A percentile compares a stretch with the other conserved stretches of the same genome.
phyloP scores from a whole-genome alignment of 2,888 invertebrate genomes.

The Pristionchus arcanus region DNA sequence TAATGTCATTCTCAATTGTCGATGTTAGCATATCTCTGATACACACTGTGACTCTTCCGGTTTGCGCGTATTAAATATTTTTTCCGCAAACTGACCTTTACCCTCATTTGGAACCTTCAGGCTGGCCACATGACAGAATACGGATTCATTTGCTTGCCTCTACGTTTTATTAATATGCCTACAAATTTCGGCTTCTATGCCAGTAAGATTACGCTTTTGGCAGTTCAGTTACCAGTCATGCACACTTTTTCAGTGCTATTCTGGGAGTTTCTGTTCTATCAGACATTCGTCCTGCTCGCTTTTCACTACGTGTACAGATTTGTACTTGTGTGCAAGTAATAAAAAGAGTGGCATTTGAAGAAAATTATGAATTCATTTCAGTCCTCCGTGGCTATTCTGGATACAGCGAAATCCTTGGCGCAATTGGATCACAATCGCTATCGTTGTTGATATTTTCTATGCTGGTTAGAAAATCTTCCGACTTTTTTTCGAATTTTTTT shows the following conservation, averaged over 20 bases:
- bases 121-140: neutral
- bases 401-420: neutral
- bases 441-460: neutral
- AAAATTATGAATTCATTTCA: neutral
- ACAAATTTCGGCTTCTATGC: neutral
- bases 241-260: neutral
- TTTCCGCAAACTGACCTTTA: too few relatives aligned
- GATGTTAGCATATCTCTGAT: neutral
- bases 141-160: neutral
- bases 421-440: neutral
- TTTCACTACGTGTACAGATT: neutral
- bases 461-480: neutral
- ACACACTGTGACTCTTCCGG: neutral
- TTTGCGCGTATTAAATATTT: too few relatives aligned
- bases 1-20: neutral
- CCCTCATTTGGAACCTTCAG: too few relatives aligned
- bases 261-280: neutral
- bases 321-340: neutral
- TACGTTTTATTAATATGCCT: neutral
- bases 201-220: neutral
- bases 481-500: too few relatives aligned
- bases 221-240: neutral
- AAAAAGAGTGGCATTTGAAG: too few relatives aligned
- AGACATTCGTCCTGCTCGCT: too few relatives aligned
- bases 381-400: neutral